Conservation (phyloP, 2,113 vertebrate genomes). For the Prunella himalayana region DNA sequence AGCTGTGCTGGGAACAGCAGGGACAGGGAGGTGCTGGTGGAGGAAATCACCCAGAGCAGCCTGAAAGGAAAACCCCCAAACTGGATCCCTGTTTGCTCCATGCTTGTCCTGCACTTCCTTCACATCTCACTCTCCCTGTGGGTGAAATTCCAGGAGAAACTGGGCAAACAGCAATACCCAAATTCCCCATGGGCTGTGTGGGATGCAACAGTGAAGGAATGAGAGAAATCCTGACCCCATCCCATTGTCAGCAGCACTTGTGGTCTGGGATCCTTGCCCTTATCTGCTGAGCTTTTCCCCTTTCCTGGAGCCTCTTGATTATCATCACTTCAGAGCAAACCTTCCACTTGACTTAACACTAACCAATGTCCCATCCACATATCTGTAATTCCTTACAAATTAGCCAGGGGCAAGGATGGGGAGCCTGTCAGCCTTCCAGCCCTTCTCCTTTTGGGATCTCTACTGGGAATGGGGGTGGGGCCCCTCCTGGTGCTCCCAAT, state of each 20-base stretch:
- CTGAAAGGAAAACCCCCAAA: neutral
- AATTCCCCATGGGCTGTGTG: neutral
- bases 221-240: neutral
- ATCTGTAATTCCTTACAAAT: constrained; percentile 48
- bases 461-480: neutral
- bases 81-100: neutral
- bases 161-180: accelerated
- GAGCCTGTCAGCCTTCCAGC: neutral
- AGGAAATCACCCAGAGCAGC: neutral
- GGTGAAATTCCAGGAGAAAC: neutral
- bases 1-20: neutral
- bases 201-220: neutral
- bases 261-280: neutral
- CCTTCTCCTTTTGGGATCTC: neutral
- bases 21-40: neutral
- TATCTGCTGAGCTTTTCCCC: neutral
- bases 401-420: neutral
- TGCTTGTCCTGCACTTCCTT: accelerated
- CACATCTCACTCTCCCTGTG: neutral
- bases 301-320: constrained; percentile 24
- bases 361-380: neutral
- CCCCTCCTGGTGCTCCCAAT: neutral
- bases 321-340: constrained; percentile 41
- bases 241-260: neutral
- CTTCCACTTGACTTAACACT: constrained; percentile 54